Conservation (phyloP, 2,797 vertebrate species). For the Serranus cabrilla region DNA sequence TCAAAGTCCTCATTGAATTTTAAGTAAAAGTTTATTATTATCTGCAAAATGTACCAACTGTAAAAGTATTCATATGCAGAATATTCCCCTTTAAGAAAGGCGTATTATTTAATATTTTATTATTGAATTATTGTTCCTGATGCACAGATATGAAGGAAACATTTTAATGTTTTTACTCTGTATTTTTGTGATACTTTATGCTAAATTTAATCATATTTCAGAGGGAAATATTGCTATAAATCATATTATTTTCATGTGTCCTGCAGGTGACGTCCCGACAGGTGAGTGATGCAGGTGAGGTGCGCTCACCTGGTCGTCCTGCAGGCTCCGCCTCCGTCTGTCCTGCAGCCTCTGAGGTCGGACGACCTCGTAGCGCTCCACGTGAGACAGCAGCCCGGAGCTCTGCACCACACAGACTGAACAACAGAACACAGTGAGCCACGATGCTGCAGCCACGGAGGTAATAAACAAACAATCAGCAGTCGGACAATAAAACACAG, state of each 20-base stretch:
- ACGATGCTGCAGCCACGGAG: too few species aligned
- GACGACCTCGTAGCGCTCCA: constrained; percentile 82
- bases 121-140: not conserved
- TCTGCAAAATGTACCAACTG: not conserved
- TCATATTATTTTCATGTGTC: too few species aligned
- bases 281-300: constrained; percentile 4
- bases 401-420: constrained; percentile 61
- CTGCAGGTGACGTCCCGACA: too few species aligned
- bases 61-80: not conserved
- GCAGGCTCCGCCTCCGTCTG: constrained; percentile 71
- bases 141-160: not conserved
- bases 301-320: constrained; percentile 66
- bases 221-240: not conserved
- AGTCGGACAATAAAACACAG: too few species aligned
- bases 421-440: not conserved
- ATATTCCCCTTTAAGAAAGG: not conserved
- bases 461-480: too few species aligned
- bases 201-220: not conserved
- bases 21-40: not conserved
- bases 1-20: not conserved
- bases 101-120: not conserved
- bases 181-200: not conserved
- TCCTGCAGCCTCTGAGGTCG: constrained; percentile 76
- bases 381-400: constrained; percentile 62
- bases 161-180: not conserved